Percentiles rank a stretch among this genome's conserved stretches.
These are phyloP conservation scores for Asobara japonica DNA, from an alignment of 1,140 invertebrate species.

Conservation along the genomic window DNA sequence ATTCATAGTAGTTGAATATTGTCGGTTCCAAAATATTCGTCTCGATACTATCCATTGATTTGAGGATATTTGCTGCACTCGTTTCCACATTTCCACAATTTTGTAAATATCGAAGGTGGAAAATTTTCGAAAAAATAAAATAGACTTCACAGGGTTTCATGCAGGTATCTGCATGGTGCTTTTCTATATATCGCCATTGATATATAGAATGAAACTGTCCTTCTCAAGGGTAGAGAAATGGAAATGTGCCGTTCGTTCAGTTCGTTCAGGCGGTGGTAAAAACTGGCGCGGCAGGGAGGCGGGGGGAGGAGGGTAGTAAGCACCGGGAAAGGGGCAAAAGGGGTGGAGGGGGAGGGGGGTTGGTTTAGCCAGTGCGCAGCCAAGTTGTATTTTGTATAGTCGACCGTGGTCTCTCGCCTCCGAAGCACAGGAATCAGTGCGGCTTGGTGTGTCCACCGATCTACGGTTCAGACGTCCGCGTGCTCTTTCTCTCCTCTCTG, in stretches of 20 bases:
- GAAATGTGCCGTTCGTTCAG: neutral
- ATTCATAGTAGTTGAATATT: too few relatives aligned
- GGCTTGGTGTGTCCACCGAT: neutral
- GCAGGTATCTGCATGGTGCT: too few relatives aligned
- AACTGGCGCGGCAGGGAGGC: neutral
- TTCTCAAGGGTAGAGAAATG: too few relatives aligned
- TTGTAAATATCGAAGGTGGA: too few relatives aligned
- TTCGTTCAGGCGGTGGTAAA: neutral
- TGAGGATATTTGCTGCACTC: too few relatives aligned
- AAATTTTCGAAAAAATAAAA: too few relatives aligned
- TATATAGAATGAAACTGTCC: too few relatives aligned
- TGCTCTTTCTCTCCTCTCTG: neutral
- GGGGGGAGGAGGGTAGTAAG: neutral
- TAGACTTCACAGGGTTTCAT: too few relatives aligned
- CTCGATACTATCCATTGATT: too few relatives aligned
- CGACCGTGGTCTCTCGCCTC: neutral
- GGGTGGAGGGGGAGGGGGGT: neutral
- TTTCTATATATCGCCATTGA: too few relatives aligned
- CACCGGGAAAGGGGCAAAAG: neutral
- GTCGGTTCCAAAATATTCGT: too few relatives aligned
- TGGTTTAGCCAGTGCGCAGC: neutral
- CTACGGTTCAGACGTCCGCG: neutral
- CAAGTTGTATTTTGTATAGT: neutral
- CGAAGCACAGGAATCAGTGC: conserved; percentile 4
- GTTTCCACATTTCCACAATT: too few relatives aligned